These are phyloP conservation scores for Pao palembangensis DNA, from an alignment of 2,113 vertebrate species.

Conservation along the genomic window DNA sequence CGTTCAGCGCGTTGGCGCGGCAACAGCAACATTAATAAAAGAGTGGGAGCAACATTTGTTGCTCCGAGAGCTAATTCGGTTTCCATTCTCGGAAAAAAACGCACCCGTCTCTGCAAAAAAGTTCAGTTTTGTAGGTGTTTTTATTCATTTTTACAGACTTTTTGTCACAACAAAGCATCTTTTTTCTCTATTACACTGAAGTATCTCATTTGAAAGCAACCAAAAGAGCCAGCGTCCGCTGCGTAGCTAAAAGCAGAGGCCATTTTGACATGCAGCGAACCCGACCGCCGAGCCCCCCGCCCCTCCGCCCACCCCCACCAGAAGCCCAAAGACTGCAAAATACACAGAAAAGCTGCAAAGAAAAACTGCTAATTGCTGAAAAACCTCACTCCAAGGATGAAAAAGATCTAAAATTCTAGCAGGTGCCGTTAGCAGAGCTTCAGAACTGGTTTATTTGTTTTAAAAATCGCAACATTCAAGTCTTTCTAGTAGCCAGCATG, in stretches of 20 bases:
- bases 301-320: constrained; percentile 7
- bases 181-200: constrained; percentile 51
- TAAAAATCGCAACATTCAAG: constrained; percentile 57
- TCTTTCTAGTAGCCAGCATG: constrained; percentile 60
- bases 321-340: constrained; percentile 38
- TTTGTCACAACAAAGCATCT: constrained; percentile 74
- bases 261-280: constrained; percentile 71
- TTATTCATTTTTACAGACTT: constrained; percentile 73
- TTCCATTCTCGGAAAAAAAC: no score
- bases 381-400: constrained; percentile 32
- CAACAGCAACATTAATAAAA: background rate
- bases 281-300: constrained; percentile 28
- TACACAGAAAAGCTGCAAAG: constrained; percentile 28
- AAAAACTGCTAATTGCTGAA: constrained; percentile 15
- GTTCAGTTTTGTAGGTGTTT: constrained; percentile 37
- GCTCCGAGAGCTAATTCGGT: no score
- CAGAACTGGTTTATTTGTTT: constrained; percentile 9
- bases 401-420: constrained; percentile 27
- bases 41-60: background rate
- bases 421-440: constrained; percentile 31
- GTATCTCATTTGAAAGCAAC: constrained; percentile 65
- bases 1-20: background rate
- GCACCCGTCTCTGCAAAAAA: background rate
- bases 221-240: constrained; percentile 52
- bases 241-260: constrained; percentile 68